Evolutionary conservation across 2,888 invertebrate species (phyloP).

Genomic region (Holacanthella duospinosa): DNA sequence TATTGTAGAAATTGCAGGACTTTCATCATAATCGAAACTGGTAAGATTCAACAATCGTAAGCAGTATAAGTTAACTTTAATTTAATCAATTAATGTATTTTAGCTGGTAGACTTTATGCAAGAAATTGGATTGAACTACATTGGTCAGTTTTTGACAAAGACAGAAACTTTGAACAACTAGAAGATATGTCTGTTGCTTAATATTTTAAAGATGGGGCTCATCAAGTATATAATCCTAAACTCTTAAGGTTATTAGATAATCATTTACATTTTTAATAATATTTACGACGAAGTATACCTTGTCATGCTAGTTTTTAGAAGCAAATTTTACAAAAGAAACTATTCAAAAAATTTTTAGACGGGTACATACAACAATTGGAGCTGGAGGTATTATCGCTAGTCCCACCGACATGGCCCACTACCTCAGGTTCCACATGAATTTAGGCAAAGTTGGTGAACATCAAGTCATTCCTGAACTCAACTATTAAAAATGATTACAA

Average conservation of each 20-base stretch:
- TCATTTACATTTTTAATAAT: neutral
- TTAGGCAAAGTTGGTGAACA: too few relatives aligned
- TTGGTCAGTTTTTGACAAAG: neutral
- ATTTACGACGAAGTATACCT: neutral
- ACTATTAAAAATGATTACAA: too few relatives aligned
- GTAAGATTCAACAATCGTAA: too few relatives aligned
- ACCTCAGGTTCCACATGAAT: too few relatives aligned
- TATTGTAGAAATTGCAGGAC: slow-evolving; percentile 12
- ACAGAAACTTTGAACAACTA: neutral
- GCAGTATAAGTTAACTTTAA: too few relatives aligned
- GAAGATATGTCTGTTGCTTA: neutral
- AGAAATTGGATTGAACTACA: neutral
- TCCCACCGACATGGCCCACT: too few relatives aligned
- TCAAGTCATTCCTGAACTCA: too few relatives aligned
- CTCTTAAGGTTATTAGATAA: neutral
- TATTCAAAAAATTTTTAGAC: too few relatives aligned
- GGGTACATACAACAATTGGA: too few relatives aligned
- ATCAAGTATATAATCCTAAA: neutral
- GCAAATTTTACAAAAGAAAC: too few relatives aligned
- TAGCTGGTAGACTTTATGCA: neutral
- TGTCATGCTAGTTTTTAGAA: neutral
- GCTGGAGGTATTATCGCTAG: too few relatives aligned
- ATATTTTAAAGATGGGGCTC: neutral
- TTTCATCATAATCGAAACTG: neutral
- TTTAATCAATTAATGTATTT: neutral